These are phyloP conservation scores for Muscidifurax raptorellus DNA, from an alignment of 1,140 invertebrate species.

Conservation along the genomic window DNA sequence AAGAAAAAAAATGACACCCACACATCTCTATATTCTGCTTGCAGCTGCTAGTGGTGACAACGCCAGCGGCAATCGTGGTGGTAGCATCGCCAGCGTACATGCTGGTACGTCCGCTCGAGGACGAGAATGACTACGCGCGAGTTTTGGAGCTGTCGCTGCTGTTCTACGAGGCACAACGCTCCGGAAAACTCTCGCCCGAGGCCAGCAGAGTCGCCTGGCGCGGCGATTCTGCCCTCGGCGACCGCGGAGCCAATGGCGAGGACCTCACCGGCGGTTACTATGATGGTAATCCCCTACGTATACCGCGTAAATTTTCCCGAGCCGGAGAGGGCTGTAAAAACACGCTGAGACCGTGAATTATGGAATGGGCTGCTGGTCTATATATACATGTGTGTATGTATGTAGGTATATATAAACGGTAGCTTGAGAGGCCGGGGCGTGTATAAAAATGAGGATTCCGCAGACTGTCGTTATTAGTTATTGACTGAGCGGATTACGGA, in stretches of 20 bases:
- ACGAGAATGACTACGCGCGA: conserved; percentile 74
- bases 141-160: conserved; percentile 77
- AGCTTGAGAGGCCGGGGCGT: background rate
- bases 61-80: background rate
- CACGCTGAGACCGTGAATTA: background rate
- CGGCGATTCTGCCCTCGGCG: conserved; percentile 78
- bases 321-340: background rate
- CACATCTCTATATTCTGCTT: background rate
- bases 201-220: conserved; percentile 78
- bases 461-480: background rate
- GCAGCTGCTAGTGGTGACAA: conserved; percentile 2
- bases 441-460: background rate
- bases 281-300: conserved; percentile 74
- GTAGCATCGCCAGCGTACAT: background rate
- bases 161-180: conserved; percentile 82
- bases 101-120: conserved; percentile 40
- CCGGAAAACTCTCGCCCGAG: conserved; percentile 77
- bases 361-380: background rate
- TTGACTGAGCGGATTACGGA: conserved; percentile 1
- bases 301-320: background rate
- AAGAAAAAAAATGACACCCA: background rate
- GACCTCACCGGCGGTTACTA: conserved; percentile 83
- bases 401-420: too few relatives aligned
- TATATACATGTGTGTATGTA: too few relatives aligned
- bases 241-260: conserved; percentile 75